These are phyloP conservation scores for Nycticryphes semicollaris DNA, from an alignment of 2,113 vertebrate species.

Conservation along the genomic window DNA sequence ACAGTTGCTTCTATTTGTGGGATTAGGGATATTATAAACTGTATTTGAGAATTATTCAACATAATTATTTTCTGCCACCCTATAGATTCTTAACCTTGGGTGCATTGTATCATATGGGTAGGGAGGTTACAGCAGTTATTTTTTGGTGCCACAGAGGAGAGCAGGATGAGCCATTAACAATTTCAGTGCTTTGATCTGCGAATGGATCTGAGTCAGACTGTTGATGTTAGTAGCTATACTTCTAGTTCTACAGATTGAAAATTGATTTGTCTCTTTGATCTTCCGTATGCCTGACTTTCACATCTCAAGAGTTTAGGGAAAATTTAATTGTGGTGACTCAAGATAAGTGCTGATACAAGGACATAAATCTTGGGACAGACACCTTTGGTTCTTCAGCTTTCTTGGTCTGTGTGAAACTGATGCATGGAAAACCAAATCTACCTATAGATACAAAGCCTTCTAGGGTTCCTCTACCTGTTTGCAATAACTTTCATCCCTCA, in stretches of 20 bases:
- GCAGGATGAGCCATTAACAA: background rate
- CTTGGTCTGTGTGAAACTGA: background rate
- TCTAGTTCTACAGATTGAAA: background rate
- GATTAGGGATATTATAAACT: background rate
- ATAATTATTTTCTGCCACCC: background rate
- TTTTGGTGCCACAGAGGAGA: background rate
- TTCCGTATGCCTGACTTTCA: background rate
- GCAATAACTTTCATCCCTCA: background rate
- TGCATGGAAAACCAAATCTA: background rate
- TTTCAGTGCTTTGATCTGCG: background rate
- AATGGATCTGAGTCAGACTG: background rate
- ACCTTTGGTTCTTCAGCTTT: background rate
- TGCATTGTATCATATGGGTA: background rate
- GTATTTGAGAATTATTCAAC: background rate
- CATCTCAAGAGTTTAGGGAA: background rate
- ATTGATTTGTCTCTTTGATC: background rate
- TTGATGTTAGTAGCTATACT: background rate
- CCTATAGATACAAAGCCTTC: background rate
- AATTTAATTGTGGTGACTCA: background rate
- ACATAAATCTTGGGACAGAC: background rate
- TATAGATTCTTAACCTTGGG: background rate
- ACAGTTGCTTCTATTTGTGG: background rate
- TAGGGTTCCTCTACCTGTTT: background rate
- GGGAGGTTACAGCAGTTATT: background rate
- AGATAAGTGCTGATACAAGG: background rate